Base-by-base conservation (phyloP, 2,797 vertebrate species). In the Amniataba percoides region DNA sequence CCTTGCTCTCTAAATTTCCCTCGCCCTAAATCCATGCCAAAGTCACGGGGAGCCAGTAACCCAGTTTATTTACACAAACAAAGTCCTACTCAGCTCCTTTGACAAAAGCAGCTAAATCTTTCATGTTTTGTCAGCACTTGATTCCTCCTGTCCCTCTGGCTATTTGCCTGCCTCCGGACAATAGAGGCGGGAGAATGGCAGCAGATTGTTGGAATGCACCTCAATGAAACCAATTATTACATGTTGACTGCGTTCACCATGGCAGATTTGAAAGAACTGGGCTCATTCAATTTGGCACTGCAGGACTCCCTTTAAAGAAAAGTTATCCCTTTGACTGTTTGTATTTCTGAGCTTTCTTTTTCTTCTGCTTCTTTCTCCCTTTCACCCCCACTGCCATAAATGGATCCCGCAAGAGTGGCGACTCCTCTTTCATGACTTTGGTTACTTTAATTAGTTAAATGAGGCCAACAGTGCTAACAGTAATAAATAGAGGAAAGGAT, bases 211-310 rank as follows among this genome's bases (percentile, higher is more conserved):
- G 97, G 98, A 99, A 99, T 99, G 98, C 96, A 95, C 97, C 97
- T 98, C 97, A 99, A 97, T 99, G 98, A 99, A 98, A 97, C 97
- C 98, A 99, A 99, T 99, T 99, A 99, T 99, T 98, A 99, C 97
- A 99, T 99, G 98, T 99, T 99, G 97, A 99, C 97, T 99, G 97
- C 97, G 97, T 97, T 99, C 97, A 98, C 98, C 98, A 99, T 99
- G 98, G 97, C 97, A 98, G 95, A 97, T 97, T 97, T 97, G 96
- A 97, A 97, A 97, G 98, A 97, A 97, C 97, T 97, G 97, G 97
- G 96, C 97, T 98, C 97, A 99, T 99, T 99, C 97, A 99, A 97
- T 97, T 97, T 96, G 96, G 96, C 98, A 97, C 97, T 93, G 95
- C 98, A 95, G 98, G 98, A 98, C 95, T 96, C 97, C 96, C 97